Percentiles rank a stretch among this genome's conserved stretches.
These are phyloP conservation scores for Morone saxatilis DNA, from an alignment of 2,113 vertebrate genomes.

Conservation along the genomic window DNA sequence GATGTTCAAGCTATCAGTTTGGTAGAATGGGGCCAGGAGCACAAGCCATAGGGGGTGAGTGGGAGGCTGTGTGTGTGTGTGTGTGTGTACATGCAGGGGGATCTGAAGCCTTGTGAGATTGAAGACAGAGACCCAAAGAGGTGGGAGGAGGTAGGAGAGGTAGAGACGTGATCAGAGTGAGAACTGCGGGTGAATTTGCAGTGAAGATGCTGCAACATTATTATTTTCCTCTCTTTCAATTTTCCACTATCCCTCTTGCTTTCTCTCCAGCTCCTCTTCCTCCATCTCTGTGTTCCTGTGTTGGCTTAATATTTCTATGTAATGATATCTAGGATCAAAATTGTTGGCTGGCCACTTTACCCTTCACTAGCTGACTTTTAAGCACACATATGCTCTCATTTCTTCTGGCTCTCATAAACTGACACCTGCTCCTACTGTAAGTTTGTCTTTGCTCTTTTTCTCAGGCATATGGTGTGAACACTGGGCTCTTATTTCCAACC, in stretches of 20 bases:
- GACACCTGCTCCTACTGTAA: not conserved
- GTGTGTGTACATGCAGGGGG: constrained; percentile 26
- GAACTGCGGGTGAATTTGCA: constrained; percentile 24
- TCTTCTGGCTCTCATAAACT: not conserved
- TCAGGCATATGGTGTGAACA: constrained; percentile 3
- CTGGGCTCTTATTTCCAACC: constrained; percentile 14
- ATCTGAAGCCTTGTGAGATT: constrained; percentile 52
- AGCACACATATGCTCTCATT: not conserved
- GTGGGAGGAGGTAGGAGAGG: constrained; percentile 4
- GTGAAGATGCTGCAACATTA: constrained; percentile 2
- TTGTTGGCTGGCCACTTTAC: not conserved
- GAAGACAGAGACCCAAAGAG: constrained; percentile 57
- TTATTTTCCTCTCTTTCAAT: constrained; percentile 19
- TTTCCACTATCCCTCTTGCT: constrained; percentile 5
- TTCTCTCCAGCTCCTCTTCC: not conserved
- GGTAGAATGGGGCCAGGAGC: constrained; percentile 64
- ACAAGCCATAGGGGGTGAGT: constrained; percentile 57
- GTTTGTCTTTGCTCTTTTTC: constrained; percentile 4
- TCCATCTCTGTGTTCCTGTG: not conserved
- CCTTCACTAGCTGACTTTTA: not conserved
- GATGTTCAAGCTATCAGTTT: constrained; percentile 76
- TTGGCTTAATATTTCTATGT: not conserved
- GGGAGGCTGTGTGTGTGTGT: constrained; percentile 56
- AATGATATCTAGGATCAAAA: not conserved
- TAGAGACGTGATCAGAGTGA: constrained; percentile 47